A percentile compares a stretch with the other conserved stretches of the same genome.
These are phyloP conservation scores for Henricia sp. DNA, from an alignment of 53 echinoderm and acorn worm genomes.

Conservation along the genomic window DNA sequence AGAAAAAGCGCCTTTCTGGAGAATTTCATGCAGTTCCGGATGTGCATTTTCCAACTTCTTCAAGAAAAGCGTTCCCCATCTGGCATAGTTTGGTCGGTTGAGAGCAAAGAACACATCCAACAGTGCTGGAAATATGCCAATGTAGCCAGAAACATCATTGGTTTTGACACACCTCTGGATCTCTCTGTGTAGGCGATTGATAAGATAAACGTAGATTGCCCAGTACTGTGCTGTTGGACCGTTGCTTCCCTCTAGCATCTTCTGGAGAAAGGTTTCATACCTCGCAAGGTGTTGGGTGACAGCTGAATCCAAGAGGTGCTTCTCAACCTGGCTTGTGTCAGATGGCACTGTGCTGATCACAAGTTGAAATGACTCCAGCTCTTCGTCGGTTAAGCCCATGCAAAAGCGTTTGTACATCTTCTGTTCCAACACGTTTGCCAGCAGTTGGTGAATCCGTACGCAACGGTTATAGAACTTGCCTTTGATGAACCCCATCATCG, in stretches of 20 bases:
- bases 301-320: conserved; percentile 42
- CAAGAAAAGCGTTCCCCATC: conserved; percentile 77
- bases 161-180: conserved; percentile 68
- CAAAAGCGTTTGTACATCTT: conserved; percentile 65
- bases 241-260: conserved; percentile 31
- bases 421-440: conserved; percentile 67
- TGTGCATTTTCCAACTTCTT: conserved; percentile 59
- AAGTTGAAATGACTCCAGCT: conserved; percentile 39
- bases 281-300: conserved; percentile 44
- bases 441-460: conserved; percentile 63
- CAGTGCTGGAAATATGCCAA: conserved; percentile 53
- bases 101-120: conserved; percentile 67
- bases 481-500: conserved; percentile 66
- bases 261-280: conserved; percentile 62
- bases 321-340: conserved; percentile 34
- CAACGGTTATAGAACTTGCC: conserved; percentile 81
- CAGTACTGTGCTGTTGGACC: conserved; percentile 69
- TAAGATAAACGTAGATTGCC: conserved; percentile 62
- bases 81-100: conserved; percentile 75
- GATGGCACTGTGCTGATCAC: conserved; percentile 54
- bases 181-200: conserved; percentile 76
- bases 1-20: conserved; percentile 75
- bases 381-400: conserved; percentile 37
- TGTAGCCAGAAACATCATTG: conserved; percentile 70
- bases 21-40: conserved; percentile 31